phyloP scores from a whole-genome alignment of 2,888 invertebrate species.

The Dryococelus australis region DNA sequence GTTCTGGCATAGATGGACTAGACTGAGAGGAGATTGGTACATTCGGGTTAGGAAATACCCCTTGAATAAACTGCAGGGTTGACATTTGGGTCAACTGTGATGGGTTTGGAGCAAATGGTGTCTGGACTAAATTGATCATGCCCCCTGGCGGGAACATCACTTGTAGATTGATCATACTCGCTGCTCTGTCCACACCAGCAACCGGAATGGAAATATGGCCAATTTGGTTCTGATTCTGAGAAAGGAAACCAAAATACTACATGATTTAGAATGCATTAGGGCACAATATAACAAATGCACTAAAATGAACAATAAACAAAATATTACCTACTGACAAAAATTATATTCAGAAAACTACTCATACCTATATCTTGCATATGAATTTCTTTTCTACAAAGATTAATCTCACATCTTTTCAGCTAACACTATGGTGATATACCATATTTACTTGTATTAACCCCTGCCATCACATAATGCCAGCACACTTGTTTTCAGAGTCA shows the following conservation, averaged over 20 bases:
- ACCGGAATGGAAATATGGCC: not conserved
- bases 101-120: not conserved
- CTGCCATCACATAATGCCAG: no score
- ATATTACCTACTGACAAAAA: no score
- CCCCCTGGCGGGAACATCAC: not conserved
- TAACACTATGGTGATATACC: no score
- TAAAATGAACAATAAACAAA: no score
- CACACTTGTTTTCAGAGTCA: no score
- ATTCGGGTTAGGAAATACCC: not conserved
- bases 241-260: not conserved
- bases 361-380: no score
- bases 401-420: no score
- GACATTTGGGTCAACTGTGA: not conserved
- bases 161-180: not conserved
- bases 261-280: not conserved
- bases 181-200: not conserved
- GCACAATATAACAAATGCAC: no score
- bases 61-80: not conserved
- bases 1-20: not conserved
- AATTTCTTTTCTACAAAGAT: no score
- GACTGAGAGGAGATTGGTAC: not conserved
- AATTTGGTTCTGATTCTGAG: constrained; percentile 6
- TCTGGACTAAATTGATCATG: not conserved
- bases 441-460: no score
- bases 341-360: no score